Percentiles rank a stretch among this genome's conserved stretches.
Evolutionary conservation across 2,888 invertebrate genomes (phyloP).

Genomic region (Cephus pygmeus): DNA sequence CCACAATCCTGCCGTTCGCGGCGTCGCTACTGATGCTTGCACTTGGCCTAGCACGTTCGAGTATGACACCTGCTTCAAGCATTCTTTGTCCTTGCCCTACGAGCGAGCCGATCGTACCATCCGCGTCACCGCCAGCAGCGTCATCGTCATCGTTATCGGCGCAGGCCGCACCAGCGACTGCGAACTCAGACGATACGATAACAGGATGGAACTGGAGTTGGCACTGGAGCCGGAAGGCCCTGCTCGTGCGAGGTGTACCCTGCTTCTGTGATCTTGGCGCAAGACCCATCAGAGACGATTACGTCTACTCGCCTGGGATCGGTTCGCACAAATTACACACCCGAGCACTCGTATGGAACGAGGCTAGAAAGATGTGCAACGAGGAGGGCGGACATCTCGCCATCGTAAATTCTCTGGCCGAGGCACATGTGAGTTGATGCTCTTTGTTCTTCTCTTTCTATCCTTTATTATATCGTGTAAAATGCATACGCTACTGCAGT

Average conservation of each 20-base stretch:
- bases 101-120: too few relatives aligned
- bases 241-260: not conserved
- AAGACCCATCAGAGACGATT: slow-evolving; percentile 43
- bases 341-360: slow-evolving; percentile 44
- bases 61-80: too few relatives aligned
- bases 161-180: too few relatives aligned
- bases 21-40: too few relatives aligned
- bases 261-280: not conserved
- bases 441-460: not conserved
- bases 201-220: too few relatives aligned
- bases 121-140: too few relatives aligned
- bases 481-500: not conserved
- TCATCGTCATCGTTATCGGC: too few relatives aligned
- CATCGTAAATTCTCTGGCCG: slow-evolving; percentile 42
- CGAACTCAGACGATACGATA: too few relatives aligned
- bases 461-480: not conserved
- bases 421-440: slow-evolving; percentile 34
- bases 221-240: too few relatives aligned
- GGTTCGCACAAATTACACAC: slow-evolving; percentile 56
- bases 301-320: slow-evolving; percentile 46
- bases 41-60: too few relatives aligned
- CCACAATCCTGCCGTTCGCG: too few relatives aligned
- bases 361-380: slow-evolving; percentile 53
- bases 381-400: slow-evolving; percentile 56
- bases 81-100: too few relatives aligned